A percentile compares a stretch with the other conserved stretches of the same genome.
Evolutionary conservation across 2,797 vertebrate genomes (phyloP).

Genomic region (Protonibea diacanthus): DNA sequence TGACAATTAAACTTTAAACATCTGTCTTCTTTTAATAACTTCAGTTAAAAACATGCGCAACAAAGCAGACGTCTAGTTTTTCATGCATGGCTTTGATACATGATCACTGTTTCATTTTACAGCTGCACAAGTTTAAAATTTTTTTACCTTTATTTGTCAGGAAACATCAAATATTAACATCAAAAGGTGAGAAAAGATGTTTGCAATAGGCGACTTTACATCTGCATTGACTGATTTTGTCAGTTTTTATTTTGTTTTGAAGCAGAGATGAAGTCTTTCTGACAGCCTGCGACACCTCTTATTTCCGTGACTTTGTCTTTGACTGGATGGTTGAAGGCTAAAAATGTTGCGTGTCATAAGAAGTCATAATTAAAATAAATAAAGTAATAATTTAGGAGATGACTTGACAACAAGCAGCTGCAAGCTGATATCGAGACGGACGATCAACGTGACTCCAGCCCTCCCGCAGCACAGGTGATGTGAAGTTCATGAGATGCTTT

Average conservation of each 20-base stretch:
- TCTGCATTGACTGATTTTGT: background rate
- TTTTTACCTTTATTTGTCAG: background rate
- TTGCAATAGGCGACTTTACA: background rate
- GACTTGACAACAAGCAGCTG: background rate
- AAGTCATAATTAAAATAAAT: too few species aligned
- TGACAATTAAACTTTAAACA: too few species aligned
- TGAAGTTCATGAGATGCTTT: constrained; percentile 6
- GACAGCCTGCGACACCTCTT: background rate
- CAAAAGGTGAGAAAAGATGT: background rate
- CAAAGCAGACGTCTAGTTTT: background rate
- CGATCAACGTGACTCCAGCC: background rate
- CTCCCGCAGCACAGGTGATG: background rate
- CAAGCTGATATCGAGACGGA: too few species aligned
- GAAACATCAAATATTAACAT: background rate
- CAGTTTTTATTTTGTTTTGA: constrained; percentile 3
- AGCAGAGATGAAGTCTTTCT: background rate
- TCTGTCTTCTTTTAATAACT: background rate
- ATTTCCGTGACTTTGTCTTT: background rate
- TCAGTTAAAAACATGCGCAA: constrained; percentile 12
- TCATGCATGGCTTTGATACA: too few species aligned
- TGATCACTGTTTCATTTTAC: background rate
- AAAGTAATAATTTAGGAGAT: background rate
- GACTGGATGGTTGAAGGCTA: background rate
- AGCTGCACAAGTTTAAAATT: too few species aligned
- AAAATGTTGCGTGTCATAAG: background rate